A percentile compares a stretch with the other conserved stretches of the same genome.
Conservation (phyloP, 2,888 invertebrate genomes). For the Polydrusus pterygomalis region DNA sequence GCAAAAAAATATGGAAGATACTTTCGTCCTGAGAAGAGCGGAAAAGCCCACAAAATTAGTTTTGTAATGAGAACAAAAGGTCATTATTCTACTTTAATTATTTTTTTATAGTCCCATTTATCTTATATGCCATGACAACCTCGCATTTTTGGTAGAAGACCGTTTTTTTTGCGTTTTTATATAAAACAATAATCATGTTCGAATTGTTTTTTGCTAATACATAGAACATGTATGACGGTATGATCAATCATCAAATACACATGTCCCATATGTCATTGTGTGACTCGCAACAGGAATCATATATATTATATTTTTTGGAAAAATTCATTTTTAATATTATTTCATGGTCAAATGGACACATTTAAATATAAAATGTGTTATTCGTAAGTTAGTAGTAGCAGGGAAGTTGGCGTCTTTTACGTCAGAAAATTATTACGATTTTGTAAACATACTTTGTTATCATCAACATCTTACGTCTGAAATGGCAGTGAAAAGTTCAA, state of each 20-base stretch:
- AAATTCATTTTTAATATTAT: slow-evolving; percentile 23
- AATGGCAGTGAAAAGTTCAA: too few relatives aligned
- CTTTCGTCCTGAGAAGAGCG: slow-evolving; percentile 3
- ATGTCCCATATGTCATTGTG: slow-evolving; percentile 22
- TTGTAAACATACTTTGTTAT: too few relatives aligned
- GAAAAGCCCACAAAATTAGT: slow-evolving; percentile 14
- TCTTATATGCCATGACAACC: slow-evolving; percentile 22
- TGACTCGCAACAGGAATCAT: slow-evolving; percentile 16
- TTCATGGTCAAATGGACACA: slow-evolving; percentile 8
- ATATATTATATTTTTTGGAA: slow-evolving; percentile 17
- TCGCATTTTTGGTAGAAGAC: slow-evolving; percentile 4
- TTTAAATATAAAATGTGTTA: slow-evolving; percentile 1
- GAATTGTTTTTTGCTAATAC: slow-evolving; percentile 7
- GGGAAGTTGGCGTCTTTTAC: too few relatives aligned
- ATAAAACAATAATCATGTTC: slow-evolving; percentile 31
- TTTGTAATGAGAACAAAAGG: slow-evolving; percentile 22
- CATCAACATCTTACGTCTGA: too few relatives aligned
- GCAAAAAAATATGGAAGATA: slow-evolving; percentile 6
- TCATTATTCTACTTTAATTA: slow-evolving; percentile 27
- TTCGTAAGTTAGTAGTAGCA: too few relatives aligned
- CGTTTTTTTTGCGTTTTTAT: slow-evolving; percentile 22
- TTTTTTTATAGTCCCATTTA: slow-evolving; percentile 25
- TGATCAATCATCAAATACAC: slow-evolving; percentile 25
- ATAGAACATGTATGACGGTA: slow-evolving; percentile 23
- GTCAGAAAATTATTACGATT: too few relatives aligned